Conservation (phyloP, 1,140 invertebrate species). For the Steinernema khuongi region DNA sequence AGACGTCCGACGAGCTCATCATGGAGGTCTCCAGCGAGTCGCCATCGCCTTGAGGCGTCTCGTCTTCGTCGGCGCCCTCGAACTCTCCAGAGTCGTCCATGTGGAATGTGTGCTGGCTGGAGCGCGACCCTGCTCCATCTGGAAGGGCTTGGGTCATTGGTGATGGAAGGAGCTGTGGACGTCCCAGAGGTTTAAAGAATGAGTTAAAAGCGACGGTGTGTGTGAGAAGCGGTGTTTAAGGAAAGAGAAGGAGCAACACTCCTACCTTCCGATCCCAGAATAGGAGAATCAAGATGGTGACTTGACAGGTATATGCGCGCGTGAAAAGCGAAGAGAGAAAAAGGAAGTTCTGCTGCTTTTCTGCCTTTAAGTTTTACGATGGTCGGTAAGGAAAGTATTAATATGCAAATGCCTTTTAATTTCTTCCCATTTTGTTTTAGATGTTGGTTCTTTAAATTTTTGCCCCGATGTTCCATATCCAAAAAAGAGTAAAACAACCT, state of each 20-base stretch:
- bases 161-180: not conserved
- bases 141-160: not conserved
- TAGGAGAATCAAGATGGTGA: too few relatives aligned
- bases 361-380: too few relatives aligned
- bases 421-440: too few relatives aligned
- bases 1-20: not conserved
- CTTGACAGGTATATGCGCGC: too few relatives aligned
- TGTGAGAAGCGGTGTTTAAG: not conserved
- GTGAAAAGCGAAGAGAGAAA: too few relatives aligned
- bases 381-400: too few relatives aligned
- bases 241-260: not conserved
- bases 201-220: not conserved
- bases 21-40: slow-evolving; percentile 15
- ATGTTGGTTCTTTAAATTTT: too few relatives aligned
- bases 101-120: slow-evolving; percentile 23
- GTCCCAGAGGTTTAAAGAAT: not conserved
- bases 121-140: slow-evolving; percentile 22
- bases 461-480: too few relatives aligned
- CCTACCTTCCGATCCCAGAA: not conserved
- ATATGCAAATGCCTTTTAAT: too few relatives aligned
- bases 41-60: slow-evolving; percentile 14
- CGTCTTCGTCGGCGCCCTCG: slow-evolving; percentile 26
- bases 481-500: too few relatives aligned
- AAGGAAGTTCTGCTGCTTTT: too few relatives aligned
- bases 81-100: slow-evolving; percentile 32